Conservation (phyloP, 2,113 vertebrate species). For the Chascanopsetta lugubris region DNA sequence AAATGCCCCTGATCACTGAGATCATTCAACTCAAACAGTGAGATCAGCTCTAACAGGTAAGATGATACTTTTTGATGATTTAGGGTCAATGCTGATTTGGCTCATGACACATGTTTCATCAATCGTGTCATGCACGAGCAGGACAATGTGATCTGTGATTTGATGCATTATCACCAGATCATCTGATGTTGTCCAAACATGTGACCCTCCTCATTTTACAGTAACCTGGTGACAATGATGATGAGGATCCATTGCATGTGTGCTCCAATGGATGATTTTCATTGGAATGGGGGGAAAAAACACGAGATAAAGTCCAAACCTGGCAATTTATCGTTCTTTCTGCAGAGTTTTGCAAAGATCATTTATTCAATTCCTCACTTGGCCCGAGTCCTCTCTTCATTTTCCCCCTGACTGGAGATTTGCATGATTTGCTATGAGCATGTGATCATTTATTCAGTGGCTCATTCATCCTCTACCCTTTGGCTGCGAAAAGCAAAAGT, state of each 20-base stretch:
- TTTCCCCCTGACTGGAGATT: neutral
- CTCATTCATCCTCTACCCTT: neutral
- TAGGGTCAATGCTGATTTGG: neutral
- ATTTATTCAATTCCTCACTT: slow-evolving; percentile 22
- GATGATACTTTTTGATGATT: slow-evolving; percentile 11
- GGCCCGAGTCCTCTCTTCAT: slow-evolving; percentile 6
- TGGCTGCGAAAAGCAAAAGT: neutral
- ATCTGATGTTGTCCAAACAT: too few species aligned
- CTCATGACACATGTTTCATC: neutral
- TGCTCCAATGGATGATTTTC: neutral
- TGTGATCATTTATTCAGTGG: neutral
- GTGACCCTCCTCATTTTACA: neutral
- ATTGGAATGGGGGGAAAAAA: too few species aligned
- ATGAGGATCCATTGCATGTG: neutral
- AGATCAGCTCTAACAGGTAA: slow-evolving; percentile 43
- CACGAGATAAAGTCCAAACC: neutral
- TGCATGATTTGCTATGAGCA: slow-evolving; percentile 7
- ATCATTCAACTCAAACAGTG: neutral
- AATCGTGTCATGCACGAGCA: neutral
- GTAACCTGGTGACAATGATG: neutral
- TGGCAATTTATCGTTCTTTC: too few species aligned
- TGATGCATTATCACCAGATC: too few species aligned
- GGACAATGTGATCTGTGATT: too few species aligned
- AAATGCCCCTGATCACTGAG: neutral
- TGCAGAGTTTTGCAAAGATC: slow-evolving; percentile 32